Conservation (phyloP, 1,140 invertebrate genomes). For the Trissolcus basalis region DNA sequence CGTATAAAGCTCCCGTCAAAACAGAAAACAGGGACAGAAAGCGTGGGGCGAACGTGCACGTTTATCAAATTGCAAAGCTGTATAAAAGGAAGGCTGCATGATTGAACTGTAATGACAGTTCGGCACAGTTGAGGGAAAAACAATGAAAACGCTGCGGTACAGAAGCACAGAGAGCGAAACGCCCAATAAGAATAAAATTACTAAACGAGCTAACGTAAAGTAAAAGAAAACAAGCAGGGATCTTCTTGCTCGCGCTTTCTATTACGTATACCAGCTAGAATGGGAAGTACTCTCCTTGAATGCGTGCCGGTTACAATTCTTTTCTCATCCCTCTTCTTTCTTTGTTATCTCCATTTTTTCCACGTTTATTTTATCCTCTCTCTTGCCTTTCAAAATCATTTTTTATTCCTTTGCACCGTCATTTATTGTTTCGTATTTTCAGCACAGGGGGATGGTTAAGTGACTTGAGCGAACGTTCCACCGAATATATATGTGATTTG, state of each 20-base stretch:
- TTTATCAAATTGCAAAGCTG: conserved; percentile 66
- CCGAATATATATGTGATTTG: conserved; percentile 12
- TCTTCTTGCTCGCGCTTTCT: conserved; percentile 48
- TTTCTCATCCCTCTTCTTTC: conserved; percentile 21
- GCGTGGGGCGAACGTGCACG: conserved; percentile 46
- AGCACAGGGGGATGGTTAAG: conserved; percentile 19
- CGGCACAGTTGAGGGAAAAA: conserved; percentile 51
- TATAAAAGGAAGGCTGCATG: conserved; percentile 67
- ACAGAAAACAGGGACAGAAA: conserved; percentile 44
- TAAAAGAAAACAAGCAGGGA: conserved; percentile 61
- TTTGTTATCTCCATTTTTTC: conserved; percentile 11
- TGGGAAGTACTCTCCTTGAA: conserved; percentile 35
- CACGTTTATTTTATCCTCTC: conserved; percentile 34
- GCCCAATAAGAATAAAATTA: conserved; percentile 65
- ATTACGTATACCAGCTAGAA: conserved; percentile 40
- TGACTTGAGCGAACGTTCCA: conserved; percentile 18
- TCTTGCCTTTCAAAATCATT: conserved; percentile 23
- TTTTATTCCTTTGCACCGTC: conserved; percentile 21
- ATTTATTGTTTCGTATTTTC: conserved; percentile 35
- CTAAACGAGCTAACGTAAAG: conserved; percentile 57
- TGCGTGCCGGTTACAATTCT: conserved; percentile 27
- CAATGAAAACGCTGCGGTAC: conserved; percentile 43
- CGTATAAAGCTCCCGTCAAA: conserved; percentile 59
- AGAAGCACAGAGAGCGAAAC: conserved; percentile 31
- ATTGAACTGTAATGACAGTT: conserved; percentile 70